Base-by-base conservation (phyloP, 2,113 vertebrate genomes). In the Leptodactylus fuscus region DNA sequence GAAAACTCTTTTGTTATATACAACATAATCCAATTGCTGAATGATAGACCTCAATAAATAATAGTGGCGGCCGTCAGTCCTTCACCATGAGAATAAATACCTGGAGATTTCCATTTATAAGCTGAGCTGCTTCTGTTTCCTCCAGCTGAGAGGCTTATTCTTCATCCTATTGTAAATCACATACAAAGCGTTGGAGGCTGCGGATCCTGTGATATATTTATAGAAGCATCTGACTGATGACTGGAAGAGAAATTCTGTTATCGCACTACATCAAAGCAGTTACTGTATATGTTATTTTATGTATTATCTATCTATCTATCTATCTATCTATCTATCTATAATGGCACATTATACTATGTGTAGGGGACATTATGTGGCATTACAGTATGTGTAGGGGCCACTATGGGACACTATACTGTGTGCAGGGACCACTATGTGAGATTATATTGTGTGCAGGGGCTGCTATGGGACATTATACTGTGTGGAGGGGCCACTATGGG, bases 11-110 rank as follows among this genome's bases (percentile, higher is more conserved):
- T 38, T 44, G 29, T 74, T 48, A 3, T 9, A 3, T n/a, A 2
- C 60, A 32, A 12, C 1, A 27, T 74, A 74, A 74, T 74, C 71
- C 71, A 74, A 74, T 74, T 27, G 27, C 38, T 48, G 12, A 74
- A 12, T 27, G 41, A 38, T 74, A 24, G 15, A 27, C 27, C 44
- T 48, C 41, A 48, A 8, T 48, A 74, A 27, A 74, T 74, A 48
- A 74, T 10, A 46, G 44, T 74, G 11, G 1, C 11, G 22, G 71
- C 22, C 38, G 13, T 44, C 71, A 16, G 12, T 5, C 41, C 8
- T n/a, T 16, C 71, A 27, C 41, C n/a, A 74, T 27, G 41, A 48
- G 36, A 73, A 46, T 12, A 46, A 44, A 44, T 22, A 27, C 22
- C n/a, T 10, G 70, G 41, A 73, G n/a, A 46, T 74, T 74, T 74